Evolutionary conservation across 2,888 invertebrate species (phyloP).

Genomic region (Mythimna pallens): DNA sequence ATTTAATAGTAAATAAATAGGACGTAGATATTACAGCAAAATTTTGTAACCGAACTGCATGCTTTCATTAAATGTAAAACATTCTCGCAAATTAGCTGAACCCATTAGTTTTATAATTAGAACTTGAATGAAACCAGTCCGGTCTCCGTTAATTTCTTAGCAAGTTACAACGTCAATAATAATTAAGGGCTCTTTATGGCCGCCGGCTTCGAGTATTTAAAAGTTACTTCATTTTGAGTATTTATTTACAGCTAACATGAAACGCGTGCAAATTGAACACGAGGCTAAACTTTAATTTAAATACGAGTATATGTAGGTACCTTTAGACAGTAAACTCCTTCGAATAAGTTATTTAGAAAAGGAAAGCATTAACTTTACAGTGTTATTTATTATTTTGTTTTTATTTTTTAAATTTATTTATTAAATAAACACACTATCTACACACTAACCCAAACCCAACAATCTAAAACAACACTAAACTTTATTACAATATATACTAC

Average conservation of each 20-base stretch:
- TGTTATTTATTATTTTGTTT: too few species aligned
- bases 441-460: too few species aligned
- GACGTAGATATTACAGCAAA: background rate
- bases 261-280: background rate
- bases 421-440: too few species aligned
- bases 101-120: constrained; percentile 19
- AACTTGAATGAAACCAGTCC: constrained; percentile 14
- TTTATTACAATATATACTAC: too few species aligned
- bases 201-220: background rate
- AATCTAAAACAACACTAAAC: too few species aligned
- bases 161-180: constrained; percentile 16
- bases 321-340: background rate
- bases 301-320: background rate
- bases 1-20: background rate
- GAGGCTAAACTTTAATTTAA: background rate
- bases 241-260: constrained; percentile 2
- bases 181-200: constrained; percentile 14
- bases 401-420: too few species aligned
- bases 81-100: constrained; percentile 6
- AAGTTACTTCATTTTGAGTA: background rate
- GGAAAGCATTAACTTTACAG: background rate
- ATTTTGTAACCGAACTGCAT: background rate
- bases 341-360: background rate
- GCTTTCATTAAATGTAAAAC: constrained; percentile 5
- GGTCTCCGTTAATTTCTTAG: constrained; percentile 12